Conservation (phyloP, 2,113 vertebrate genomes). For the Cochlearius cochlearius region DNA sequence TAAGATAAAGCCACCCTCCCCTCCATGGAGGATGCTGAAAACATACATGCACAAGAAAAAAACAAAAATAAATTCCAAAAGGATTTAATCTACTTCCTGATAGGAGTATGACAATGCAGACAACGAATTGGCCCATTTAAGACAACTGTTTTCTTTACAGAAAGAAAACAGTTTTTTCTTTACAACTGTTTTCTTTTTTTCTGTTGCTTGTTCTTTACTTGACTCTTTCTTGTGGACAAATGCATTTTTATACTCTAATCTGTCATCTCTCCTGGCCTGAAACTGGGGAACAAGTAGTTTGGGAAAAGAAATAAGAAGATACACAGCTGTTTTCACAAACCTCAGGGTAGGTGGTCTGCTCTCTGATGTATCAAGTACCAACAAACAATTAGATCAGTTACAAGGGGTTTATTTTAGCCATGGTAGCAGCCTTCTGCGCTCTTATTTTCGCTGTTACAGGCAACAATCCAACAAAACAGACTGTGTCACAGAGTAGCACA, state of each 20-base stretch:
- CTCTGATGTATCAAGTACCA: neutral
- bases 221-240: neutral
- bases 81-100: neutral
- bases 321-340: neutral
- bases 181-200: neutral
- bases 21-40: neutral
- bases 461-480: conserved; percentile 25
- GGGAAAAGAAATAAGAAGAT: neutral
- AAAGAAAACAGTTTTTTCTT: too few relatives aligned
- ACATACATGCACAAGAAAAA: neutral
- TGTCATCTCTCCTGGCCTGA: neutral
- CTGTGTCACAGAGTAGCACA: neutral
- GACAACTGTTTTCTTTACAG: neutral
- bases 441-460: neutral
- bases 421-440: neutral
- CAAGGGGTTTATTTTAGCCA: conserved; percentile 24
- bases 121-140: neutral
- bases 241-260: neutral
- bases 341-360: conserved; percentile 1
- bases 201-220: neutral
- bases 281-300: neutral
- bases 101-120: neutral
- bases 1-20: neutral
- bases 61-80: neutral
- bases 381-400: neutral